phyloP scores from a whole-genome alignment of 2,888 invertebrate species.

The Beris morrisii region DNA sequence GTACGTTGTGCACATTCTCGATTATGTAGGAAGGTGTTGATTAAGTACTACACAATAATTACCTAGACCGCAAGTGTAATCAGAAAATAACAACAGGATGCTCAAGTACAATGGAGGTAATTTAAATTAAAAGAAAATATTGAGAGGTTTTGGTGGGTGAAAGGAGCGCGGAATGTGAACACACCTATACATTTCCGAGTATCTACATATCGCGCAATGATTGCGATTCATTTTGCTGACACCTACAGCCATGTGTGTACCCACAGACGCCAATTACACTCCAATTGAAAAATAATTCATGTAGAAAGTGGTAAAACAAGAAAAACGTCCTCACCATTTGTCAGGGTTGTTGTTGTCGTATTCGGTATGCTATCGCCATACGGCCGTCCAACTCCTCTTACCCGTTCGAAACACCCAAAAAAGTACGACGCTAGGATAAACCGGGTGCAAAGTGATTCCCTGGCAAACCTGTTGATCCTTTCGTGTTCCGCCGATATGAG shows the following conservation, averaged over 20 bases:
- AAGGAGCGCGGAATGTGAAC: neutral
- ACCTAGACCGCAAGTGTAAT: constrained; percentile 20
- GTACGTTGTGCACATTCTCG: neutral
- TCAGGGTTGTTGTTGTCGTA: neutral
- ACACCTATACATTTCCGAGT: neutral
- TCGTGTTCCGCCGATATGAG: constrained; percentile 8
- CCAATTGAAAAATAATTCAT: constrained; percentile 39
- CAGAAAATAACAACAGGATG: constrained; percentile 18
- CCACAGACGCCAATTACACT: constrained; percentile 38
- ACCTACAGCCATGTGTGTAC: constrained; percentile 12
- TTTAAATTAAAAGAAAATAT: constrained; percentile 27
- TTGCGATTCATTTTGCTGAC: neutral
- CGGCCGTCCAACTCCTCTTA: neutral
- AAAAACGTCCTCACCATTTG: constrained; percentile 4
- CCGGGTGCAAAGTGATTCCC: constrained; percentile 26
- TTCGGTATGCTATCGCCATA: neutral
- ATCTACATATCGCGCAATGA: neutral
- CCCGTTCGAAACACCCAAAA: constrained; percentile 10
- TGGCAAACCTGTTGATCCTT: constrained; percentile 33
- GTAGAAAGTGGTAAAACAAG: constrained; percentile 28
- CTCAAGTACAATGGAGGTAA: constrained; percentile 19
- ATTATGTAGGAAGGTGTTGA: constrained; percentile 23
- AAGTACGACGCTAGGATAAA: constrained; percentile 15
- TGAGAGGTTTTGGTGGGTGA: neutral
- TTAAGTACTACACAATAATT: constrained; percentile 27